Evolutionary conservation across 2,113 vertebrate species (phyloP).

Genomic region (Coturnix japonica): DNA sequence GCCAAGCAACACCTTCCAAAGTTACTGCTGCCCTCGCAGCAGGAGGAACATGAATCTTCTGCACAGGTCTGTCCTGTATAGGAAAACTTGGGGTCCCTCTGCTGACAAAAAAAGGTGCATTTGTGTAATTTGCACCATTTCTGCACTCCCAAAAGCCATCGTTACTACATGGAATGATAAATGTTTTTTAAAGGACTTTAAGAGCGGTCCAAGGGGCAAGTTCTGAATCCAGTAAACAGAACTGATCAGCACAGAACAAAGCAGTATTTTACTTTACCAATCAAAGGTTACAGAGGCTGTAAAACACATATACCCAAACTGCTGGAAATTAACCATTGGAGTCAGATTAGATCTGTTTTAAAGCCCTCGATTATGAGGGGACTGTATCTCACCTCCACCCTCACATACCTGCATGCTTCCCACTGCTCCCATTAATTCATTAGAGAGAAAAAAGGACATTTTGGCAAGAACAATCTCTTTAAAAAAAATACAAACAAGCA

Average conservation of each 20-base stretch:
- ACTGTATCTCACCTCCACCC: background rate
- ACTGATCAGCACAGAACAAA: background rate
- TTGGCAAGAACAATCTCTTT: background rate
- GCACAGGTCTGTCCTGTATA: background rate
- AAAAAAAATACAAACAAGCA: background rate
- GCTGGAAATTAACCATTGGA: background rate
- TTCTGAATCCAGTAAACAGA: background rate
- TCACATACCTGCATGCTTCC: fast-evolving
- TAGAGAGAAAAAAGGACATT: background rate
- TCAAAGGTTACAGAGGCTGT: background rate
- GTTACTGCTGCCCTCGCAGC: background rate
- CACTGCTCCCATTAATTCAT: fast-evolving
- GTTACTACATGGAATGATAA: constrained; percentile 23
- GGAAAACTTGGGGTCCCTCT: background rate
- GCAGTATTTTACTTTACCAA: background rate
- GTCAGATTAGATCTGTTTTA: background rate
- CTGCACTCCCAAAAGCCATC: background rate
- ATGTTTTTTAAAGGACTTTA: background rate
- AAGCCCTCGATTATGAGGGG: background rate
- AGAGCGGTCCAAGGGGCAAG: background rate
- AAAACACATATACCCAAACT: background rate
- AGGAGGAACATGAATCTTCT: background rate
- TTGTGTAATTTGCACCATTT: background rate
- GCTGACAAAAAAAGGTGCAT: background rate
- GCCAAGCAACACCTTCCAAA: background rate